Percentiles rank a stretch among this genome's conserved stretches.
Evolutionary conservation across 2,113 vertebrate species (phyloP).

Genomic region (Lophotis ruficrista): DNA sequence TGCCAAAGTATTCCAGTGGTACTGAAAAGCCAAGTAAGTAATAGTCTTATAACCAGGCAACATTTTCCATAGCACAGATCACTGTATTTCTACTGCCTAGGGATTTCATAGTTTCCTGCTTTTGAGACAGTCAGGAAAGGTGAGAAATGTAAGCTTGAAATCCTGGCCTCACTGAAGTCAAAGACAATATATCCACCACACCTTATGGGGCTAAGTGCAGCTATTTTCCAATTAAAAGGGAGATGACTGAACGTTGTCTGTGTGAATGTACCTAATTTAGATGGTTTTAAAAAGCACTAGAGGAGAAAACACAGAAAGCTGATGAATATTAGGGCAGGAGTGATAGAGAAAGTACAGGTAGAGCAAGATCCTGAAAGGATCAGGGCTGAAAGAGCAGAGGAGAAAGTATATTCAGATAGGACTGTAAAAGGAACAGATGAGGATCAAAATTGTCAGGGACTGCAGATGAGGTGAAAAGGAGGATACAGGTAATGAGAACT

Average conservation of each 20-base stretch:
- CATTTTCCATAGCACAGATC: neutral
- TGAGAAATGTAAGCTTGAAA: neutral
- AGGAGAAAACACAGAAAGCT: neutral
- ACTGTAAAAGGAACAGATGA: neutral
- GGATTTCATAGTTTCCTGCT: neutral
- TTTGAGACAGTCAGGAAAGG: conserved; percentile 12
- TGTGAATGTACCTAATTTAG: neutral
- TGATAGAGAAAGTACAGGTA: neutral
- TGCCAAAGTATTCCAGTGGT: conserved; percentile 25
- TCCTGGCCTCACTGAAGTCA: neutral
- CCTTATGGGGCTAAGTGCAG: neutral
- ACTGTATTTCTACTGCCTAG: neutral
- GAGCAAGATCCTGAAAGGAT: neutral
- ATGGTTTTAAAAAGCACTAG: neutral
- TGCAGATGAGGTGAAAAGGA: neutral
- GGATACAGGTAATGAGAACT: neutral
- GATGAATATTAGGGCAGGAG: neutral
- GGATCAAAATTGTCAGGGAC: neutral
- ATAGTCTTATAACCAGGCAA: neutral
- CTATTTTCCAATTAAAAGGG: neutral
- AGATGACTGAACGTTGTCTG: neutral
- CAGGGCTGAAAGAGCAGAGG: neutral
- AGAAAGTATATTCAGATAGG: neutral
- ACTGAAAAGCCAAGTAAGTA: conserved; percentile 17
- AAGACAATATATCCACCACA: neutral